A percentile compares a stretch with the other conserved stretches of the same genome.
Evolutionary conservation across 2,888 invertebrate genomes (phyloP).

Genomic region (Protophormia terraenovae): DNA sequence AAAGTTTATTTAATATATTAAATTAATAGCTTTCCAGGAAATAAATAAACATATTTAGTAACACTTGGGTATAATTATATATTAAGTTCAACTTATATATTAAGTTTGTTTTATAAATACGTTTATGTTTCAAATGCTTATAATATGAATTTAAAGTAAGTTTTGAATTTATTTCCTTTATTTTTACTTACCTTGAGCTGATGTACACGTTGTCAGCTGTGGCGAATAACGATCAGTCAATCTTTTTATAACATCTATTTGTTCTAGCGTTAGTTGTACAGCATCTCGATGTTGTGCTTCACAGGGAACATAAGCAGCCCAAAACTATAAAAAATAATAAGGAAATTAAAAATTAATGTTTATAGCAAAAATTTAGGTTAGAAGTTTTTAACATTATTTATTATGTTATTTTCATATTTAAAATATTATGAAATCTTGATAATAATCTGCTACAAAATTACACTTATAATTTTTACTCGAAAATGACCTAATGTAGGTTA

Average conservation of each 20-base stretch:
- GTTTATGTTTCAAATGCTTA: no score
- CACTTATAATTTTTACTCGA: no score
- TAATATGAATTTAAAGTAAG: background rate
- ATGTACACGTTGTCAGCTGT: conserved; percentile 85
- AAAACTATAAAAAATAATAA: conserved; percentile 83
- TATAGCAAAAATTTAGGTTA: background rate
- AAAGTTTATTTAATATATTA: background rate
- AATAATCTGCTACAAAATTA: no score
- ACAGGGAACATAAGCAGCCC: conserved; percentile 89
- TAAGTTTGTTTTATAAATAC: no score
- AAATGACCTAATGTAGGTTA: no score
- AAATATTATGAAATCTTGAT: no score
- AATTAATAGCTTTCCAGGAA: background rate
- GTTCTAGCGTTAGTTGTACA: conserved; percentile 87
- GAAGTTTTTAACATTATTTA: no score
- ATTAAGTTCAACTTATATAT: no score
- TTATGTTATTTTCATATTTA: no score
- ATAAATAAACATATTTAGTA: background rate
- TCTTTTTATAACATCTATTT: conserved; percentile 88
- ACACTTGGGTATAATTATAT: background rate
- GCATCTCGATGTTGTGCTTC: conserved; percentile 87
- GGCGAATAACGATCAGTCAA: conserved; percentile 86
- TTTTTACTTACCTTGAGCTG: conserved; percentile 84
- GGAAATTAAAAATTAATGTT: background rate
- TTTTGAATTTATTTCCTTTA: conserved; percentile 8